phyloP scores from a whole-genome alignment of 2,113 vertebrate genomes.

The Trochalopteron elliotii region DNA sequence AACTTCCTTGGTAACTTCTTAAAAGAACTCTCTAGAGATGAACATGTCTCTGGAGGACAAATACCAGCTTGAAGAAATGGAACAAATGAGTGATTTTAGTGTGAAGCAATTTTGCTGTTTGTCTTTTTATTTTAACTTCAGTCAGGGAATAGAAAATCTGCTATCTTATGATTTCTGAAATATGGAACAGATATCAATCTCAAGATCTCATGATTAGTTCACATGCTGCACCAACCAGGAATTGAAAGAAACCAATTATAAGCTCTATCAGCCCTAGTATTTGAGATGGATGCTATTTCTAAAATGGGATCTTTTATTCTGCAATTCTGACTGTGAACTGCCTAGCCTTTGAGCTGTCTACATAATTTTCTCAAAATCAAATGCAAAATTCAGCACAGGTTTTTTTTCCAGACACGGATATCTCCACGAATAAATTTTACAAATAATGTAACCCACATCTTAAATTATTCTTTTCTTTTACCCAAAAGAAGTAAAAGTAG shows the following conservation, averaged over 20 bases:
- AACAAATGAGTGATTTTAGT: slow-evolving; percentile 51
- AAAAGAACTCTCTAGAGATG: slow-evolving; percentile 43
- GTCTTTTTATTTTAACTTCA: slow-evolving; percentile 8
- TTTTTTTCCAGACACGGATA: background rate
- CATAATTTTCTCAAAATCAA: background rate
- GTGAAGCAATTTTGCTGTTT: background rate
- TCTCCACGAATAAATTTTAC: background rate
- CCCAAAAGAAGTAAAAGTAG: background rate
- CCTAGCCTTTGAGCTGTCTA: background rate
- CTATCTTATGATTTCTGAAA: background rate
- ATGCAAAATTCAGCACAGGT: background rate
- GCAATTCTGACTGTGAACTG: background rate
- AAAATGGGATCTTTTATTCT: background rate
- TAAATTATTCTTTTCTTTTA: background rate
- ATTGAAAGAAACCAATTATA: background rate
- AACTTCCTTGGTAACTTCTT: slow-evolving; percentile 52
- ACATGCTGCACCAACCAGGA: background rate
- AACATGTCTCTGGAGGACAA: background rate
- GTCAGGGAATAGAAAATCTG: background rate
- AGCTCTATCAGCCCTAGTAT: background rate
- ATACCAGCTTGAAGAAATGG: slow-evolving; percentile 20
- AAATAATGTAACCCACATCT: background rate
- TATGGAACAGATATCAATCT: background rate
- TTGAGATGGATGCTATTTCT: background rate
- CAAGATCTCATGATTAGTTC: background rate